These are phyloP conservation scores for Galagoides demidoff DNA, from an alignment of 2,797 vertebrate species.

Conservation along the genomic window DNA sequence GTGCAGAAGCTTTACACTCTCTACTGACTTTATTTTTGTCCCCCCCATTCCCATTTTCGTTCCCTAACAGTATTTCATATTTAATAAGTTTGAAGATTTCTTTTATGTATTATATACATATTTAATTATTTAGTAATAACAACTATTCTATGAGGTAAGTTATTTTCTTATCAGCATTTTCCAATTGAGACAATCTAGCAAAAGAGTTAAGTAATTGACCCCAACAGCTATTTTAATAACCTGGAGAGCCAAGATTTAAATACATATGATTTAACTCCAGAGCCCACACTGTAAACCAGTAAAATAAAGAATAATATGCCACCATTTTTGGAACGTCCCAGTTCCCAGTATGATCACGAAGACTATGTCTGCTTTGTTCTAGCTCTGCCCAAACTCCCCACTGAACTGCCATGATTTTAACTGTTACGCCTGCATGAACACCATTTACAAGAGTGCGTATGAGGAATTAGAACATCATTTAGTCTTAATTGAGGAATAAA, in stretches of 20 bases:
- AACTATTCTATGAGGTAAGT: neutral
- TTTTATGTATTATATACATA: neutral
- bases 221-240: neutral
- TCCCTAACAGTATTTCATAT: neutral
- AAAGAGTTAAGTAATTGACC: neutral
- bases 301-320: neutral
- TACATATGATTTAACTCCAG: neutral
- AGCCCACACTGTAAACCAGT: neutral
- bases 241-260: neutral
- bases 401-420: neutral
- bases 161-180: neutral
- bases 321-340: neutral
- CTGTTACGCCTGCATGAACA: neutral
- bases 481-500: neutral
- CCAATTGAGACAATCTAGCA: neutral
- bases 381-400: neutral
- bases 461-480: neutral
- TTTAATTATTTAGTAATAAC: neutral
- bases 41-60: neutral
- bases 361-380: neutral
- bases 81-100: neutral
- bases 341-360: neutral
- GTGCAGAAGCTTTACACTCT: neutral
- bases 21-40: neutral
- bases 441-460: neutral